Evolutionary conservation across 2,113 vertebrate species (phyloP).

Genomic region (Bostrychus sinensis): DNA sequence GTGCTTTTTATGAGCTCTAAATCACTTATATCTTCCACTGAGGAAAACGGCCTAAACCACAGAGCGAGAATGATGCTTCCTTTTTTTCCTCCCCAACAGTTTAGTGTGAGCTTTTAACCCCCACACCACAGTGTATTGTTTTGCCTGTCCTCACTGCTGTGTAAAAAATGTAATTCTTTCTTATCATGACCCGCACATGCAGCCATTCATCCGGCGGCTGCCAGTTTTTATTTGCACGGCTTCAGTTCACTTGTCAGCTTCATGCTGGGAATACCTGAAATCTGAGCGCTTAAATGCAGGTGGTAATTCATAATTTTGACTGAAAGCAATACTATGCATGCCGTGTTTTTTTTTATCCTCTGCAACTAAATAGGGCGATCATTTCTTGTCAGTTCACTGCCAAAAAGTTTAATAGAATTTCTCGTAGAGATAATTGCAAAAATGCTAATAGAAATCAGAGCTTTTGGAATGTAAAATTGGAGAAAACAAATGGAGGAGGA

Average conservation of each 20-base stretch:
- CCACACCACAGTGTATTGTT: conserved; percentile 55
- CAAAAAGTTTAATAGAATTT: conserved; percentile 69
- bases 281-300: conserved; percentile 67
- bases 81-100: conserved; percentile 42
- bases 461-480: conserved; percentile 62
- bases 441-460: conserved; percentile 67
- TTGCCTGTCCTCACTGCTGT: conserved; percentile 64
- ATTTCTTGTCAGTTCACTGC: conserved; percentile 68
- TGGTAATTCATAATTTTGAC: conserved; percentile 50
- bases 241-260: conserved; percentile 62
- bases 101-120: conserved; percentile 66
- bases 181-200: conserved; percentile 69
- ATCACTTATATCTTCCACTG: conserved; percentile 65
- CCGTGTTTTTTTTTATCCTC: conserved; percentile 52
- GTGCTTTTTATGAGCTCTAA: conserved; percentile 66
- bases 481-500: conserved; percentile 57
- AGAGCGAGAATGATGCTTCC: conserved; percentile 48
- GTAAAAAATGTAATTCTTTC: conserved; percentile 69
- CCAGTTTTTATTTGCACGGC: conserved; percentile 71
- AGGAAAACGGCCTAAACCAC: conserved; percentile 50
- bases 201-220: conserved; percentile 63
- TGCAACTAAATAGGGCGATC: conserved; percentile 58
- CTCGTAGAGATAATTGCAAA: conserved; percentile 58
- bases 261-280: conserved; percentile 64
- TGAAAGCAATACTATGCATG: conserved; percentile 51